Evolutionary conservation across 1,140 invertebrate genomes (phyloP), one percentile per base, ranked within the genome.

Genomic region (Orius insidiosus): DNA sequence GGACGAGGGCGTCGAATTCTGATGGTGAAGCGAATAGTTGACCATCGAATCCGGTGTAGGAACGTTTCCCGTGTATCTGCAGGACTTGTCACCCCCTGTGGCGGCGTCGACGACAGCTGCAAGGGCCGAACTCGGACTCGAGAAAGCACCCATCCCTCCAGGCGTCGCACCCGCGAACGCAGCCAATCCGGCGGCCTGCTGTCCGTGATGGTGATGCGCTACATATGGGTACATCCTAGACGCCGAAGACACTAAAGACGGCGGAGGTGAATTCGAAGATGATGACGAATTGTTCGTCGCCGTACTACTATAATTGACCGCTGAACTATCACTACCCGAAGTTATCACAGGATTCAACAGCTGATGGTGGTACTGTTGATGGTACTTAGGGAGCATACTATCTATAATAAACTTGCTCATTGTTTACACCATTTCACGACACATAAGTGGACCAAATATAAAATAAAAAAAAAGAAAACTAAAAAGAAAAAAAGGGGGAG

Each of bases 311-410:
- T 68, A 67, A 59, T 68, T 66, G 58, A 69, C 72, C 59, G 62
- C 68, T 5, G 54, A 50, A 48, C 60, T 60, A 45, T 42, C 59
- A 31, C 47, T 45, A 47, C 64, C 45, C n/a, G 53, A 52, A n/a
- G 54, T 56, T 36, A 63, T 64, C 45, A 68, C 67, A 34, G 66
- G 63, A 54, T 60, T 66, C 55, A 75, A 65, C 37, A 58, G 49
- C 57, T 74, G 71, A 54, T 74, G 71, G 68, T 75, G 76, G 60
- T 79, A 80, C 67, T 80, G 79, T 60, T 78, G 78, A 62, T 81
- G 76, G 69, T 92, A 92, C 75, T 90, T 90, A 56, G 85, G 85
- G 68, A 92, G 78, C 84, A 90, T 89, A 73, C 83, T 88, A 84
- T 90, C 85, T 70, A 90, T 87, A 75, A 86, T 81, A 71, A 89